Conservation (phyloP, 2,888 invertebrate genomes). For the Pharmacophagus antenor region DNA sequence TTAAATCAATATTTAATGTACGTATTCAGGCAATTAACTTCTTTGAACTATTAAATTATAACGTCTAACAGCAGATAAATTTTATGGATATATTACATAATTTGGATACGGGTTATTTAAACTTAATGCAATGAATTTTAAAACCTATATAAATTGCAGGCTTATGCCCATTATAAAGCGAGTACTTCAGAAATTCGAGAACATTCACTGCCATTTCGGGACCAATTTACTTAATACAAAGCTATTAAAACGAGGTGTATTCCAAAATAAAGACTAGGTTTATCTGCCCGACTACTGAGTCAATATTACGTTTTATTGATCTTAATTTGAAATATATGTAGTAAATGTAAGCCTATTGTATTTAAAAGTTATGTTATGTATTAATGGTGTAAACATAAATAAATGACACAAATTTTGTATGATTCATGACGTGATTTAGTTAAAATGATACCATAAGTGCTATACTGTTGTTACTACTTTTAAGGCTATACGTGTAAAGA, state of each 20-base stretch:
- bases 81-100: too few relatives aligned
- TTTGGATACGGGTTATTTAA: neutral
- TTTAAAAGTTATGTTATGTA: too few relatives aligned
- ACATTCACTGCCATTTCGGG: slow-evolving; percentile 15
- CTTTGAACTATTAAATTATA: neutral
- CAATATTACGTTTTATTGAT: neutral
- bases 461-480: too few relatives aligned
- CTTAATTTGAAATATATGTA: neutral
- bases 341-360: too few relatives aligned
- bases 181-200: slow-evolving; percentile 17
- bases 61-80: neutral
- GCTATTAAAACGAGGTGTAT: slow-evolving; percentile 10
- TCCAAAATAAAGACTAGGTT: slow-evolving; percentile 3
- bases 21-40: too few relatives aligned
- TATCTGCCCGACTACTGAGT: neutral
- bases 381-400: too few relatives aligned
- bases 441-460: too few relatives aligned
- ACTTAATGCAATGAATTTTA: neutral
- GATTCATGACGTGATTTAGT: too few relatives aligned
- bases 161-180: slow-evolving; percentile 2
- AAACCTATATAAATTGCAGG: neutral
- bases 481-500: too few relatives aligned
- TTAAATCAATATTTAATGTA: too few relatives aligned
- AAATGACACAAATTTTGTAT: too few relatives aligned
- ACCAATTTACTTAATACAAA: slow-evolving; percentile 17